Conservation (phyloP, 2,888 invertebrate species). For the Panzeria rudis region DNA sequence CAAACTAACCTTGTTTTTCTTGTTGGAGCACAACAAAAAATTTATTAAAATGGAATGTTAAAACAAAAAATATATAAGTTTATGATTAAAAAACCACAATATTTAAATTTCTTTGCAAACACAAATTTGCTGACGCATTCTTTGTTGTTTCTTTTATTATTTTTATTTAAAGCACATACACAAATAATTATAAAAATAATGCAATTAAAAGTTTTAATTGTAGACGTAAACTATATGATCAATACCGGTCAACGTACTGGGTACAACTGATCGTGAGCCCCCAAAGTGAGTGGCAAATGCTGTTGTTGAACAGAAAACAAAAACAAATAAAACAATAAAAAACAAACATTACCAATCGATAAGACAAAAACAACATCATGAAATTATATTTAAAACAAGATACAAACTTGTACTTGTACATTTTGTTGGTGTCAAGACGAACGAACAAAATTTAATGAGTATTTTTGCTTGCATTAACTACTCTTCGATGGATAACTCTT, state of each 20-base stretch:
- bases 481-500: neutral
- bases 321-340: neutral
- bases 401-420: conserved; percentile 41
- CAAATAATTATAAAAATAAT: neutral
- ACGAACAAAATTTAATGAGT: neutral
- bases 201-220: neutral
- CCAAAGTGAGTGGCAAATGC: conserved; percentile 16
- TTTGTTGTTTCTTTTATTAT: conserved; percentile 29
- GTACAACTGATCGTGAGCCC: conserved; percentile 76
- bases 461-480: neutral
- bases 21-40: neutral
- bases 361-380: conserved; percentile 14
- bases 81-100: conserved; percentile 9
- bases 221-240: conserved; percentile 52
- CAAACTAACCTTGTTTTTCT: conserved; percentile 30
- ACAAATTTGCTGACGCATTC: conserved; percentile 17
- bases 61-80: conserved; percentile 7
- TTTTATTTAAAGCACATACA: conserved; percentile 8
- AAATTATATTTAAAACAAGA: conserved; percentile 28
- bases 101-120: conserved; percentile 21
- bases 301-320: conserved; percentile 1
- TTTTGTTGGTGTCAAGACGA: conserved; percentile 5
- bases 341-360: conserved; percentile 8
- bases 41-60: conserved; percentile 24
- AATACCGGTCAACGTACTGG: conserved; percentile 79